phyloP scores from a whole-genome alignment of 2,113 vertebrate genomes.

The Mellivora capensis region DNA sequence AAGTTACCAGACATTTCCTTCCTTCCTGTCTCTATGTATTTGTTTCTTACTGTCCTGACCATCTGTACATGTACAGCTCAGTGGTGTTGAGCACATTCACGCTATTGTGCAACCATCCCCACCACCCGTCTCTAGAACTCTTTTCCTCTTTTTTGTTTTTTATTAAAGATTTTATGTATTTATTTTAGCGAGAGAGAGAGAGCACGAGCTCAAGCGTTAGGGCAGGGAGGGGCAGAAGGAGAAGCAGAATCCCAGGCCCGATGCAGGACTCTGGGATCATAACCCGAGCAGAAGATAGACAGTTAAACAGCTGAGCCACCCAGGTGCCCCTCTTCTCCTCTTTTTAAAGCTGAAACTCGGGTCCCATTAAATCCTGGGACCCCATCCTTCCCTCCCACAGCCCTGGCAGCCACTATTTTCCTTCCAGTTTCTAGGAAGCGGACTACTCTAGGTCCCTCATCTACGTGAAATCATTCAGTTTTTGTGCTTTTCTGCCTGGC shows the following conservation, averaged over 20 bases:
- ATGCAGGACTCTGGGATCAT: neutral
- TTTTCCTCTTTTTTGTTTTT: neutral
- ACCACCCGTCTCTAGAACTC: neutral
- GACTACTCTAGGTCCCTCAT: neutral
- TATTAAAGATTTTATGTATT: neutral
- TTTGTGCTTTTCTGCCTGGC: neutral
- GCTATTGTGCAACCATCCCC: neutral
- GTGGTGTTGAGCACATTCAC: neutral
- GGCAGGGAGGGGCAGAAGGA: neutral
- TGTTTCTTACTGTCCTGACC: neutral
- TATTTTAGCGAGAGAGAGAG: neutral
- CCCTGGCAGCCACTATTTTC: neutral
- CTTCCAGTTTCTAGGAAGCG: neutral
- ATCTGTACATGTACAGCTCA: neutral
- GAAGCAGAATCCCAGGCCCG: neutral
- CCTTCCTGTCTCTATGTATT: neutral
- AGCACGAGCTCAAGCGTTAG: no score
- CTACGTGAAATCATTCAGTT: neutral
- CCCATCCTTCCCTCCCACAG: fast-evolving
- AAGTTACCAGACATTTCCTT: neutral
- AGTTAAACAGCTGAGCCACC: neutral
- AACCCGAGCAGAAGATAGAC: neutral
- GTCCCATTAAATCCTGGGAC: neutral
- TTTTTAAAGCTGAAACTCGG: neutral
- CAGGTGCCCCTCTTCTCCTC: neutral